Percentiles rank a stretch among this genome's conserved stretches.
phyloP scores from a whole-genome alignment of 2,113 vertebrate species.

The Gobio gobio region DNA sequence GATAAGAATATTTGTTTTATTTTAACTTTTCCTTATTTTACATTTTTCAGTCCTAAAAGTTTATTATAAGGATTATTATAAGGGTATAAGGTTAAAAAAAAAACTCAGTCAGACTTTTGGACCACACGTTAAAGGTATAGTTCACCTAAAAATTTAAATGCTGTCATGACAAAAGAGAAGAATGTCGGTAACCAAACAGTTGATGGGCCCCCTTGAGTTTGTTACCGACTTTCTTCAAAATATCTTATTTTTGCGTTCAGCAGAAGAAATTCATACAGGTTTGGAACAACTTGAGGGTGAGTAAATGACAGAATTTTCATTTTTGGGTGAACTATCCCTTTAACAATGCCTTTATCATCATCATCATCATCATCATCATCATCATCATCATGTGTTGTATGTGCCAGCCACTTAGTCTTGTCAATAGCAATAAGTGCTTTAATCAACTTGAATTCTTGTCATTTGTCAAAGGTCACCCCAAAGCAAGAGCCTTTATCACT shows the following conservation, averaged over 20 bases:
- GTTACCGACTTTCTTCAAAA: too few species aligned
- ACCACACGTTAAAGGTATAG: neutral
- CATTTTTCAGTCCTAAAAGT: neutral
- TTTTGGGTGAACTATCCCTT: too few species aligned
- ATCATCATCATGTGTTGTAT: neutral
- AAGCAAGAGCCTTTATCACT: slow-evolving; percentile 89
- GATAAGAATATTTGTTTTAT: neutral
- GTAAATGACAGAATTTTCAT: too few species aligned
- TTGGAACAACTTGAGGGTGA: too few species aligned
- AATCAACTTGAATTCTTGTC: neutral
- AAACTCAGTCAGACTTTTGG: neutral
- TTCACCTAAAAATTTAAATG: too few species aligned
- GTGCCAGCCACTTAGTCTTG: neutral
- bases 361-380: neutral
- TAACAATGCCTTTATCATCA: too few species aligned
- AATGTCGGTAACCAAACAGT: too few species aligned
- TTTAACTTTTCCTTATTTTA: neutral
- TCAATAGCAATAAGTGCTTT: neutral
- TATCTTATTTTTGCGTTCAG: too few species aligned
- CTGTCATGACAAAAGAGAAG: too few species aligned
- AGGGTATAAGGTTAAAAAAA: neutral
- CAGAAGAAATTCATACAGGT: too few species aligned
- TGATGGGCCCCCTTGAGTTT: too few species aligned
- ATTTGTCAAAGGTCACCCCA: slow-evolving; percentile 81
- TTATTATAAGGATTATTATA: neutral